Conservation (phyloP, 2,113 vertebrate genomes). For the Sus scrofa region T2T-Sscrofa CM001155.3:7128501-7129000, state of each 20-base stretch:
- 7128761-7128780: neutral
- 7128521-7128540: neutral
- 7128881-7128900: neutral
- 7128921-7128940: slow-evolving; percentile 48
- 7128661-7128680: too few species aligned
- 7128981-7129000: slow-evolving; percentile 17
- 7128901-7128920: slow-evolving; percentile 70
- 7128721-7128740: neutral
- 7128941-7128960: slow-evolving; percentile 58
- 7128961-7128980: slow-evolving; percentile 70
- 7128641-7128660: neutral
- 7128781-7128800: neutral
- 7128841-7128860: neutral
- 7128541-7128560: neutral
- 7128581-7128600: neutral
- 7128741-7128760: neutral
- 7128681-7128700: neutral
- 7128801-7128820: neutral
- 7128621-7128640: neutral
- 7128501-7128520: neutral
- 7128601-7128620: neutral
- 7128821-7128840: neutral
- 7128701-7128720: neutral
- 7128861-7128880: neutral
- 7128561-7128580: too few species aligned